Conservation (phyloP, 2,113 vertebrate genomes). For the Pampusana beccarii region DNA sequence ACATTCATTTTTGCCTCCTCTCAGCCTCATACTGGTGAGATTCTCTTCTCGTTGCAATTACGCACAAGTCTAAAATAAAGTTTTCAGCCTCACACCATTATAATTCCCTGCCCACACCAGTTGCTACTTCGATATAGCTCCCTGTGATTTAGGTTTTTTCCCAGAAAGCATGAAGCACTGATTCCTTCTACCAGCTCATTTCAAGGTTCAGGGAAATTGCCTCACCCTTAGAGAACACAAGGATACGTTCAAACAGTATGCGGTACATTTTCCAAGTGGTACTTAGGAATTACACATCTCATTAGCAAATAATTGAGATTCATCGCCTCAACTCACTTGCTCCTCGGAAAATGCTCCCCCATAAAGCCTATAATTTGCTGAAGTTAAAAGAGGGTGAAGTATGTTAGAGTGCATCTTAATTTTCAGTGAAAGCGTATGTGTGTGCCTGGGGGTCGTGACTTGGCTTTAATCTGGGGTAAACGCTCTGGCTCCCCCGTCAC, state of each 20-base stretch:
- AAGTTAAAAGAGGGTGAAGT: not conserved
- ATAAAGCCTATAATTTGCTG: not conserved
- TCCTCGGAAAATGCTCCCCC: not conserved
- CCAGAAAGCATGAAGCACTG: not conserved
- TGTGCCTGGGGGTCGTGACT: not conserved
- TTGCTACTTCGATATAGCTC: not conserved
- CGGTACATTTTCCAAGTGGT: slow-evolving; percentile 22
- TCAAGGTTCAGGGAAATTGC: slow-evolving; percentile 6
- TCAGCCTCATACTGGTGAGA: not conserved
- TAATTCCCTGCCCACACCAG: not conserved
- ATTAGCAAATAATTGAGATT: slow-evolving; percentile 50
- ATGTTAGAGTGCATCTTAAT: not conserved
- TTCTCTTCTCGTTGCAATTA: slow-evolving; percentile 24
- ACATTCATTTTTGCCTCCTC: not conserved
- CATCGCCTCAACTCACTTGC: not conserved
- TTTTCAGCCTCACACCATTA: not conserved
- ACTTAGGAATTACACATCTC: slow-evolving; percentile 29
- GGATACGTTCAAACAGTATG: not conserved
- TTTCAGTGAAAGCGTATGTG: not conserved
- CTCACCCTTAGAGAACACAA: not conserved
- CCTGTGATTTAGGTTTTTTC: not conserved
- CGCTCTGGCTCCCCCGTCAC: not conserved
- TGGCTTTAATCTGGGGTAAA: not conserved
- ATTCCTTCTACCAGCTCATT: slow-evolving; percentile 3
- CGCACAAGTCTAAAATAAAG: slow-evolving; percentile 7